Evolutionary conservation across 2,797 vertebrate genomes (phyloP).

Genomic region (Podarcis lilfordi): DNA sequence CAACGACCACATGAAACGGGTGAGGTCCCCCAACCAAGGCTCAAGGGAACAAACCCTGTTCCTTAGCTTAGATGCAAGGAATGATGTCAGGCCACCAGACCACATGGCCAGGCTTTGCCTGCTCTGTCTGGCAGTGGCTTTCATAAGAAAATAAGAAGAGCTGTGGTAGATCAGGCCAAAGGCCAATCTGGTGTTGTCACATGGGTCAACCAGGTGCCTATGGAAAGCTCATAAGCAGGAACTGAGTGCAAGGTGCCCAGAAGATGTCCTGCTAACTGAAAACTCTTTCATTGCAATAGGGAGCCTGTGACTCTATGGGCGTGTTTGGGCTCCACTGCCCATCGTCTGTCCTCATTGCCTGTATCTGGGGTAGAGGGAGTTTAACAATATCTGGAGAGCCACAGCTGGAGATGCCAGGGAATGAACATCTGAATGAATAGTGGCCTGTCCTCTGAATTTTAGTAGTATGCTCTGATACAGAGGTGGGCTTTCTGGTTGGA

Average conservation of each 20-base stretch:
- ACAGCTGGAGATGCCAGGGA: background rate
- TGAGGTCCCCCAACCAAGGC: slow-evolving; percentile 53
- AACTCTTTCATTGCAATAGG: background rate
- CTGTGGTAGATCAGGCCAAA: too few relatives aligned
- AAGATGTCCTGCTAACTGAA: too few relatives aligned
- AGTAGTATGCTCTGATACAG: background rate
- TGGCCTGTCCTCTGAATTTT: background rate
- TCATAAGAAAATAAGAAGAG: too few relatives aligned
- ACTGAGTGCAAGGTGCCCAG: too few relatives aligned
- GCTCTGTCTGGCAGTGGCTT: background rate
- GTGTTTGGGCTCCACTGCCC: too few relatives aligned
- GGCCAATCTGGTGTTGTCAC: too few relatives aligned
- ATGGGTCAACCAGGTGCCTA: too few relatives aligned
- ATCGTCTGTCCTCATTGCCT: too few relatives aligned
- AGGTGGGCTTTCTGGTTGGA: background rate
- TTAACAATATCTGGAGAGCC: background rate
- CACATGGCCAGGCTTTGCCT: background rate
- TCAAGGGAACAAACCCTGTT: background rate
- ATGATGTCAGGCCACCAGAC: background rate
- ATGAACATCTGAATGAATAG: background rate
- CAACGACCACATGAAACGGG: slow-evolving; percentile 93
- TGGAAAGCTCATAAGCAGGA: too few relatives aligned
- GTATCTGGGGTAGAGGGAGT: background rate
- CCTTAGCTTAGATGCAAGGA: background rate
- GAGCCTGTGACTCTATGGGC: background rate